phyloP scores from a whole-genome alignment of 2,797 vertebrate genomes.

The Bradypodion pumilum region DNA sequence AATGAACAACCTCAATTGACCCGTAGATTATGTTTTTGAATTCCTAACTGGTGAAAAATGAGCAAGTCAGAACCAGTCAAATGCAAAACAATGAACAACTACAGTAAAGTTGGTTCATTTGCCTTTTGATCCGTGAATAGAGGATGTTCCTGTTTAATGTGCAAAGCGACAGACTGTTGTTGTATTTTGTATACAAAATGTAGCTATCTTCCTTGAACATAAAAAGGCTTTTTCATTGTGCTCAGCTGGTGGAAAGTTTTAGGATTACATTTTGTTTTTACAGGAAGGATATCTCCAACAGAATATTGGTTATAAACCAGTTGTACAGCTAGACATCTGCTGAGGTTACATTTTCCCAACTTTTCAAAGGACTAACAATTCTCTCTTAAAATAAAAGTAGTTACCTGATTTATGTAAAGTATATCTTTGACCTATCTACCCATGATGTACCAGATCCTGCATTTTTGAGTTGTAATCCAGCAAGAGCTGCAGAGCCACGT shows the following conservation, averaged over 20 bases:
- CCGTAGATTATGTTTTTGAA: background rate
- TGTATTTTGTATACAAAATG: constrained; percentile 52
- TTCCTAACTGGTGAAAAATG: constrained; percentile 6
- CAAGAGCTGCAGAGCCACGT: background rate
- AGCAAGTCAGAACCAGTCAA: constrained; percentile 22
- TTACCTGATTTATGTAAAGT: background rate
- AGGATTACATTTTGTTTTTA: constrained; percentile 37
- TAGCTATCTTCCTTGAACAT: constrained; percentile 47
- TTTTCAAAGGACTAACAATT: background rate
- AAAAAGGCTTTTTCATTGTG: constrained; percentile 27
- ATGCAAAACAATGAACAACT: constrained; percentile 33
- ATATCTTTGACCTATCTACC: background rate
- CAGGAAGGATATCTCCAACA: constrained; percentile 28
- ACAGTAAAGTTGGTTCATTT: constrained; percentile 54
- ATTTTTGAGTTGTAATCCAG: background rate
- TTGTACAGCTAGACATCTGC: background rate
- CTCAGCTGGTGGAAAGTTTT: constrained; percentile 48
- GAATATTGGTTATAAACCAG: background rate
- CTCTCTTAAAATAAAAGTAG: background rate
- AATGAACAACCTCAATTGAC: constrained; percentile 4
- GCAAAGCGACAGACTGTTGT: constrained; percentile 53
- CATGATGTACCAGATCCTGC: background rate
- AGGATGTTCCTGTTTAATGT: constrained; percentile 65
- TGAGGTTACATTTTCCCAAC: background rate
- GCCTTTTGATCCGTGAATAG: constrained; percentile 58